A percentile compares a stretch with the other conserved stretches of the same genome.
Conservation (phyloP, 2,113 vertebrate genomes). For the Calyptomena viridis region DNA sequence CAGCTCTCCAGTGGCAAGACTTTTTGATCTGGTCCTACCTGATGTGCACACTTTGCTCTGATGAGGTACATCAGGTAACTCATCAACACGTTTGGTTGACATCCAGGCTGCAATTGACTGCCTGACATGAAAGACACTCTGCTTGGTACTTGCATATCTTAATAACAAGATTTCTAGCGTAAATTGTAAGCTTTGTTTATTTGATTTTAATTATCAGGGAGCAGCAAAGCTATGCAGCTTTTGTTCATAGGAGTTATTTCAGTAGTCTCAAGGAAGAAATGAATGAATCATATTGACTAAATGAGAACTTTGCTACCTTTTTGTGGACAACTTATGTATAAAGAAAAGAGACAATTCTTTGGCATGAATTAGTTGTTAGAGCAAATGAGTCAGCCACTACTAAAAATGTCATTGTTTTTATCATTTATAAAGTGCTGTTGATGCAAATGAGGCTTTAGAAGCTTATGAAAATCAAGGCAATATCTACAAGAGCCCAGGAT, state of each 20-base stretch:
- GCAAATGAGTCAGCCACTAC: constrained; percentile 42
- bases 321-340: constrained; percentile 17
- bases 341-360: background rate
- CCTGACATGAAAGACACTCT: background rate
- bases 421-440: constrained; percentile 29
- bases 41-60: background rate
- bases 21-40: background rate
- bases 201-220: background rate
- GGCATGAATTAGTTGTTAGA: constrained; percentile 43
- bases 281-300: constrained; percentile 47
- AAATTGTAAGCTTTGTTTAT: background rate
- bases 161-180: background rate
- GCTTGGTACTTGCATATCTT: background rate
- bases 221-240: background rate
- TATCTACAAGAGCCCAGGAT: constrained; percentile 2
- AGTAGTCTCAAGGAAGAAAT: constrained; percentile 11
- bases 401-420: constrained; percentile 49
- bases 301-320: constrained; percentile 39
- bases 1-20: background rate
- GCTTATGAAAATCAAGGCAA: constrained; percentile 24
- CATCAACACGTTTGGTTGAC: background rate
- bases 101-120: background rate
- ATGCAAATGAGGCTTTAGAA: constrained; percentile 53
- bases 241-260: constrained; percentile 18
- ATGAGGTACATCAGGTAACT: background rate